phyloP scores from a whole-genome alignment of 2,113 vertebrate genomes.

The Caracal caracal region DNA sequence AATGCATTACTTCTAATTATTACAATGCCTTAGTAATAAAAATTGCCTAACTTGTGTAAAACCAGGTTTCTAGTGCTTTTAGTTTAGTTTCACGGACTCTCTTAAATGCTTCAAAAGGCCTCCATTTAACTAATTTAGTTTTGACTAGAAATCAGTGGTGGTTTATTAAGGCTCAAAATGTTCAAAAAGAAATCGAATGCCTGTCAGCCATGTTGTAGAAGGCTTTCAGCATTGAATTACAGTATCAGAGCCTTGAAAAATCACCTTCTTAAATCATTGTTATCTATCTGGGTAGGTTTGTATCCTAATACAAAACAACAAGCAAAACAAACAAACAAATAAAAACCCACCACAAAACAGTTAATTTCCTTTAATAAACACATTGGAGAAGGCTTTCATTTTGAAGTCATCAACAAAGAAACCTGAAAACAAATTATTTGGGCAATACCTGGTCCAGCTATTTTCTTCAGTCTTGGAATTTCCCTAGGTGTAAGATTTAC shows the following conservation, averaged over 20 bases:
- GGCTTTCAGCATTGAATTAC: background rate
- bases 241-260: background rate
- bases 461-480: background rate
- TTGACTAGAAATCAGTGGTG: background rate
- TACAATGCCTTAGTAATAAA: slow-evolving; percentile 56
- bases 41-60: slow-evolving; percentile 43
- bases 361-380: background rate
- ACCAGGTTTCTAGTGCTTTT: background rate
- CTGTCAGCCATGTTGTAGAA: background rate
- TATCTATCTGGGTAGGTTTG: background rate
- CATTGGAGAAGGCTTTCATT: background rate
- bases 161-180: background rate
- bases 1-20: slow-evolving; percentile 45
- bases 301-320: background rate
- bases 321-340: background rate
- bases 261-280: background rate
- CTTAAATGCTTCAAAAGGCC: slow-evolving; percentile 22
- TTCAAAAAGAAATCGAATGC: background rate
- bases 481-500: background rate
- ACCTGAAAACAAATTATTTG: background rate
- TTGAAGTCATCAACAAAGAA: background rate
- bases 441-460: background rate
- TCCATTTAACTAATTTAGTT: slow-evolving; percentile 35
- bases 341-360: background rate
- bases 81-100: background rate